Evolutionary conservation across 2,797 vertebrate species (phyloP).

Genomic region (Myotis myotis): DNA sequence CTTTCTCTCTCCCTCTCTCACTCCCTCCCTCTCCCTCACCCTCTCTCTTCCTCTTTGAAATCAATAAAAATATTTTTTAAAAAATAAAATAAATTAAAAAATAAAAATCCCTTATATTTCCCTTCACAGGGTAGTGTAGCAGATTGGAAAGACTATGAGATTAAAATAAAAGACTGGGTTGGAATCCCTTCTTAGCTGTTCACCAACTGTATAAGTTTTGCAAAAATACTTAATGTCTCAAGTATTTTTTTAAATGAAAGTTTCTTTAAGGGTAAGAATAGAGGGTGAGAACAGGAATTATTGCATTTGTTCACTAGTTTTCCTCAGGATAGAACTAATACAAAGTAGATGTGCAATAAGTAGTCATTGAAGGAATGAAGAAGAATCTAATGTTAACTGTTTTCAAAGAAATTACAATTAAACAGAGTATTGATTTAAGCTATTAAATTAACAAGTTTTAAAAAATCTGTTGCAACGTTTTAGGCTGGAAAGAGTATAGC

Average conservation of each 20-base stretch:
- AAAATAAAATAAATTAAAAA: too few species aligned
- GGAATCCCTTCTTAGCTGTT: background rate
- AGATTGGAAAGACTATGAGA: background rate
- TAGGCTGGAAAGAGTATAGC: background rate
- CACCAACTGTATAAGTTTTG: background rate
- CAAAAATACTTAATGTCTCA: background rate
- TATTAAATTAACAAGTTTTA: background rate
- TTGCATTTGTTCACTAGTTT: background rate
- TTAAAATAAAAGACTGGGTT: background rate
- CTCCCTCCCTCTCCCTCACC: too few species aligned
- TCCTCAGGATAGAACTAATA: background rate
- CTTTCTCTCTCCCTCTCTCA: too few species aligned
- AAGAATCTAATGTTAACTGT: background rate
- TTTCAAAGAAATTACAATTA: constrained; percentile 15
- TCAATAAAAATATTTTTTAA: too few species aligned
- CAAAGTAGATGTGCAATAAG: background rate
- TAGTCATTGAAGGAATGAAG: background rate
- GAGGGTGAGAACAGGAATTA: background rate
- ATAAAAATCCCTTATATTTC: background rate
- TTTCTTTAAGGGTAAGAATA: background rate
- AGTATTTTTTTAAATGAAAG: background rate
- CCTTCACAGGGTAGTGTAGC: background rate
- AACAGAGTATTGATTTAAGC: background rate
- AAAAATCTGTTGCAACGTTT: background rate
- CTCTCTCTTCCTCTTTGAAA: too few species aligned